Conservation (phyloP, 1,140 invertebrate genomes). For the Chlorops oryzae region DNA sequence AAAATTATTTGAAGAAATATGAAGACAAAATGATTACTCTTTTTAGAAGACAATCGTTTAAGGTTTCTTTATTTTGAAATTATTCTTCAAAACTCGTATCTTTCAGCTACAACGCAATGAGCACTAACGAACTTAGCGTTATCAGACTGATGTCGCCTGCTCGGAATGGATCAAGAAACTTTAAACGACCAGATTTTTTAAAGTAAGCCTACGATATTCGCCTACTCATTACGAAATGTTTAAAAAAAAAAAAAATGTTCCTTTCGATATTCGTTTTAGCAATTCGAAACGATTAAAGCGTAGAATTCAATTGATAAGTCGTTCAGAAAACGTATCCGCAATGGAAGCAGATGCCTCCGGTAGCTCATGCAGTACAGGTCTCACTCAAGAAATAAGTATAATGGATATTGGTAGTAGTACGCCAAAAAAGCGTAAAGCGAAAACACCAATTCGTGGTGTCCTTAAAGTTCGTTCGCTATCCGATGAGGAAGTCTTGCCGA, state of each 20-base stretch:
- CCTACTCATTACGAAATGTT: no score
- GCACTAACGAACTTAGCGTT: conserved; percentile 37
- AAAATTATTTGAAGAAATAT: no score
- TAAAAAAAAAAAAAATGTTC: no score
- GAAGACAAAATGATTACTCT: no score
- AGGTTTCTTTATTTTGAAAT: no score
- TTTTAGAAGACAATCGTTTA: no score
- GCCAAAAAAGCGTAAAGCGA: conserved; percentile 48
- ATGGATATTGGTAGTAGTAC: conserved; percentile 51
- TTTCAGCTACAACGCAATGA: conserved; percentile 36
- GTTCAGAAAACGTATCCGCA: conserved; percentile 36
- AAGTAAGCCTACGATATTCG: conserved; percentile 20
- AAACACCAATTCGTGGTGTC: conserved; percentile 54
- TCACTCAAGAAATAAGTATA: conserved; percentile 63
- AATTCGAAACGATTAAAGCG: conserved; percentile 55
- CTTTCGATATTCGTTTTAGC: no score
- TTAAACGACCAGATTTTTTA: conserved; percentile 41
- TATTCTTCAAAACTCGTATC: no score
- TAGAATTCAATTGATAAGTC: conserved; percentile 51
- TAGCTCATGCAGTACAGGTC: conserved; percentile 51
- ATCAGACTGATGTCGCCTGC: conserved; percentile 44
- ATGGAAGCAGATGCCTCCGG: conserved; percentile 28
- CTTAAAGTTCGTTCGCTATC: conserved; percentile 49
- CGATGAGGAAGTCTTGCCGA: conserved; percentile 41
- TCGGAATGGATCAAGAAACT: conserved; percentile 39